Conservation (phyloP, 2,888 invertebrate species). For the Epicampocera succincta region DNA sequence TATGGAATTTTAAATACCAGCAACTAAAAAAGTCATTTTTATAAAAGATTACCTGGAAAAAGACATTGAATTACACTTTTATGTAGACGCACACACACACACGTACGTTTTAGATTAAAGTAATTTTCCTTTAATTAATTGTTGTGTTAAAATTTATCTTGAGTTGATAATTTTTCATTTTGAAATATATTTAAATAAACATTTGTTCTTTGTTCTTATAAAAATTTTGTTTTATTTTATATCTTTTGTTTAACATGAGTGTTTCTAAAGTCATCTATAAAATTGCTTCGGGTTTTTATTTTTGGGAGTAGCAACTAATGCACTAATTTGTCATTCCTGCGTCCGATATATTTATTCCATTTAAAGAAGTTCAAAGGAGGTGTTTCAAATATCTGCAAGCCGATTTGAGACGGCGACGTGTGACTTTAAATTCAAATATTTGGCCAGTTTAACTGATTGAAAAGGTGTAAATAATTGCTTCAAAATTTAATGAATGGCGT, state of each 20-base stretch:
- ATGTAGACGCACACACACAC: neutral
- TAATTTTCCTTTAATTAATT: slow-evolving; percentile 55
- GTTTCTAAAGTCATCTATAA: slow-evolving; percentile 2
- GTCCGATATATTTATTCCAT: too few species aligned
- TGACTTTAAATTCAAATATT: too few species aligned
- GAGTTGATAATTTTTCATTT: slow-evolving; percentile 43
- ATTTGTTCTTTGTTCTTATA: slow-evolving; percentile 78
- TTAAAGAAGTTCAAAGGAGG: too few species aligned
- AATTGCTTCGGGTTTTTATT: too few species aligned
- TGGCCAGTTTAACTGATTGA: too few species aligned
- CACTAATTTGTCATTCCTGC: too few species aligned
- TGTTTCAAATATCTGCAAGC: too few species aligned
- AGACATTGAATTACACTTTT: slow-evolving; percentile 39
- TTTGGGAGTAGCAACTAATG: too few species aligned
- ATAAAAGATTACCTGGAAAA: neutral
- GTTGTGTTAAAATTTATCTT: slow-evolving; percentile 60
- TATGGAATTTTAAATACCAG: slow-evolving; percentile 14
- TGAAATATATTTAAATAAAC: slow-evolving; percentile 75
- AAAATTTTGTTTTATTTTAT: slow-evolving; percentile 69
- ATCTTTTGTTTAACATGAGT: slow-evolving; percentile 13
- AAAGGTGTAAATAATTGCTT: too few species aligned
- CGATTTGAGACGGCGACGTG: too few species aligned
- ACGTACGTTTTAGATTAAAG: slow-evolving; percentile 20
- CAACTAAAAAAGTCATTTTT: neutral
- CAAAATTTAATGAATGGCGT: too few species aligned